These are phyloP conservation scores for Bombus superbus DNA, from an alignment of 1,140 invertebrate genomes.

Conservation along the genomic window DNA sequence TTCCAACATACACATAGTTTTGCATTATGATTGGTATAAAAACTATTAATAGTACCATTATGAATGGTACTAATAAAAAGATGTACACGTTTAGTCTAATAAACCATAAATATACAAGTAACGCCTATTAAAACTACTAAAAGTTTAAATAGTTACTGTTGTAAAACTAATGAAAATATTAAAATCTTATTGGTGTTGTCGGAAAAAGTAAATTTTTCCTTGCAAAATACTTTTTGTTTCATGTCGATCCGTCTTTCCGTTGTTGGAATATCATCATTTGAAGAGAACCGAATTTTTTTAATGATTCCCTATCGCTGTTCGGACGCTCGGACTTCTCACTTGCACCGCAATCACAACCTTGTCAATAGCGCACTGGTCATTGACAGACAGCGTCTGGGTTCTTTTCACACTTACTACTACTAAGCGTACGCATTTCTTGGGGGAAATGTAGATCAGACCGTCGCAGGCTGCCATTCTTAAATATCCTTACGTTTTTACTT, in stretches of 20 bases:
- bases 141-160: not conserved
- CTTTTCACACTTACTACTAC: not conserved
- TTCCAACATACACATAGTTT: not conserved
- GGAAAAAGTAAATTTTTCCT: not conserved
- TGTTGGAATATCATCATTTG: not conserved
- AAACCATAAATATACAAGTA: not conserved
- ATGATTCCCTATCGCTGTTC: not conserved
- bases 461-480: not conserved
- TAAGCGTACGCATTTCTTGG: not conserved
- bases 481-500: not conserved
- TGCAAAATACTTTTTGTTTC: not conserved
- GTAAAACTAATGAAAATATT: not conserved
- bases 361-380: not conserved
- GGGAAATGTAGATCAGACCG: not conserved
- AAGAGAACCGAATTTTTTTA: not conserved
- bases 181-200: rapidly evolving
- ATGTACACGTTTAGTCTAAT: not conserved
- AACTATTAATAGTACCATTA: not conserved
- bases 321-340: not conserved
- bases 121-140: not conserved
- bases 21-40: not conserved
- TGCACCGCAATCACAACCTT: not conserved
- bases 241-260: not conserved
- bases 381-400: too few species aligned
- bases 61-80: not conserved